A percentile compares a stretch with the other conserved stretches of the same genome.
Evolutionary conservation across 2,797 vertebrate genomes (phyloP).

Genomic region (Danio tinwini): DNA sequence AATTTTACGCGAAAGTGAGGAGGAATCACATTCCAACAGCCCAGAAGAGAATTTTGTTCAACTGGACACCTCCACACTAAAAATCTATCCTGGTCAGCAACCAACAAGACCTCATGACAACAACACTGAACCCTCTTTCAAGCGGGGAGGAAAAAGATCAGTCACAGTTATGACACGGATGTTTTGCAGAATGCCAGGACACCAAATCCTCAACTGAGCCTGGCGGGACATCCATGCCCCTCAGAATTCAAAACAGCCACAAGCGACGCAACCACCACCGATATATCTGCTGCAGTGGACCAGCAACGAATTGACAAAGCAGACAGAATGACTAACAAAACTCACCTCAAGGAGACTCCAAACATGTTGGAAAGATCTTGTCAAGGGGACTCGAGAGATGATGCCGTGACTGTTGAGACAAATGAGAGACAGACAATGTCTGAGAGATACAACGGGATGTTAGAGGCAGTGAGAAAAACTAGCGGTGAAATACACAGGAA

Average conservation of each 20-base stretch:
- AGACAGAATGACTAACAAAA: conserved; percentile 48
- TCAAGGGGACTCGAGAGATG: conserved; percentile 56
- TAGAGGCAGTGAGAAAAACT: conserved; percentile 20
- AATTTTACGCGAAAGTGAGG: conserved; percentile 53
- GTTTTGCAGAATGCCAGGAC: conserved; percentile 56
- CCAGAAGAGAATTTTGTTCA: conserved; percentile 45
- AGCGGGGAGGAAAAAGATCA: conserved; percentile 60
- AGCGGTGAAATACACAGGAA: neutral
- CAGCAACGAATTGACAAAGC: conserved; percentile 48
- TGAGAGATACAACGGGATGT: conserved; percentile 41
- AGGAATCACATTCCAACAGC: conserved; percentile 21
- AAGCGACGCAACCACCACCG: conserved; percentile 41
- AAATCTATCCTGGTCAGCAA: conserved; percentile 67
- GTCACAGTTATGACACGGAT: conserved; percentile 59
- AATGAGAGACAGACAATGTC: conserved; percentile 60
- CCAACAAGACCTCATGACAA: conserved; percentile 65
- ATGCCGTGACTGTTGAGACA: conserved; percentile 67
- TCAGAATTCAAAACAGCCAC: conserved; percentile 45
- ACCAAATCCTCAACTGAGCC: conserved; percentile 63
- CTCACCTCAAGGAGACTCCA: conserved; percentile 35
- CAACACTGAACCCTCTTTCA: conserved; percentile 58
- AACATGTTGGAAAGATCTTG: conserved; percentile 30
- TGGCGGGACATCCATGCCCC: conserved; percentile 53
- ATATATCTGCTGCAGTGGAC: conserved; percentile 63
- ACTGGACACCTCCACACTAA: conserved; percentile 60